Percentiles rank a stretch among this genome's conserved stretches.
These are phyloP conservation scores for Odiellus spinosus DNA, from an alignment of 2,888 invertebrate species.

Conservation along the genomic window DNA sequence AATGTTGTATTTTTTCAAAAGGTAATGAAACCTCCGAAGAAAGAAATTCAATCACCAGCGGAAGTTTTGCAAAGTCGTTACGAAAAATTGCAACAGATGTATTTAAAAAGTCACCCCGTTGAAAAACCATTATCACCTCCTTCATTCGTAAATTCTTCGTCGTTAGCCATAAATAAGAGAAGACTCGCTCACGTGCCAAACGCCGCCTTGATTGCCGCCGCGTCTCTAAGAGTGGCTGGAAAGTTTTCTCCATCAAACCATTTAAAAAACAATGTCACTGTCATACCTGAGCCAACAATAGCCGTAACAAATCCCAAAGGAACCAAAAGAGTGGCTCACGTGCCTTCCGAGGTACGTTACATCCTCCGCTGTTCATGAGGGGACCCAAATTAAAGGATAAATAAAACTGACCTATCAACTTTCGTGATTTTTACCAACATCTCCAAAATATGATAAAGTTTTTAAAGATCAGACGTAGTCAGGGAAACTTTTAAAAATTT, in stretches of 20 bases:
- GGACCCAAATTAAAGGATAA: no score
- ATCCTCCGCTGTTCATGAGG: no score
- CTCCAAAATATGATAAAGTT: no score
- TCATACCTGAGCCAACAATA: slow-evolving; percentile 34
- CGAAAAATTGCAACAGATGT: slow-evolving; percentile 23
- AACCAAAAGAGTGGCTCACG: slow-evolving; percentile 26
- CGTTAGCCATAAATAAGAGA: slow-evolving; percentile 25
- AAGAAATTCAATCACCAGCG: slow-evolving; percentile 20
- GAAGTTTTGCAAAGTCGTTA: slow-evolving; percentile 29
- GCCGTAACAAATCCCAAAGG: slow-evolving; percentile 46
- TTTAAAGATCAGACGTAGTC: no score
- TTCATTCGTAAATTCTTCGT: no score
- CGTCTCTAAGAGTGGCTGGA: slow-evolving; percentile 1
- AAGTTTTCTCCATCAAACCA: not conserved
- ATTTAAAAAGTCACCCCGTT: not conserved
- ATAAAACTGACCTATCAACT: no score
- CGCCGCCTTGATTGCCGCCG: slow-evolving; percentile 8
- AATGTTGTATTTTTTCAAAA: not conserved
- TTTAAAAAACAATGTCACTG: slow-evolving; percentile 35
- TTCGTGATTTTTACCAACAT: no score
- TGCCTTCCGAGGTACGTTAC: slow-evolving; percentile 26
- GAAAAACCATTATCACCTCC: no score
- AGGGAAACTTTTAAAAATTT: no score
- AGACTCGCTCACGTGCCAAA: slow-evolving; percentile 65
- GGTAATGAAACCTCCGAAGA: no score